Evolutionary conservation across 2,113 vertebrate genomes (phyloP).

Genomic region (Epinephelus lanceolatus): DNA sequence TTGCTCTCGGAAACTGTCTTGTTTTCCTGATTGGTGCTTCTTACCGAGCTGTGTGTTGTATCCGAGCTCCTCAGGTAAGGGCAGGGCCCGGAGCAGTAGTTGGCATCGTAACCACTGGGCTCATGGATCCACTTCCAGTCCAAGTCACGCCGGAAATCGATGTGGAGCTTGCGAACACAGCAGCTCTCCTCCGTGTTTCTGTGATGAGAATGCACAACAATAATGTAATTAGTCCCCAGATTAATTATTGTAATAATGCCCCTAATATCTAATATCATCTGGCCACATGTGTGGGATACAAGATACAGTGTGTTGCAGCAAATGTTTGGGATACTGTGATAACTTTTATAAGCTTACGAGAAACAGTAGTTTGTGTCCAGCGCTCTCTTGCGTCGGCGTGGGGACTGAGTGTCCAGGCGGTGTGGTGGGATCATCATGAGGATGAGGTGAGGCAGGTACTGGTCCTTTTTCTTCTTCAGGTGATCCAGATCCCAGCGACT

Average conservation of each 20-base stretch:
- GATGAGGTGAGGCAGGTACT: conserved; percentile 91
- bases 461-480: conserved; percentile 89
- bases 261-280: background rate
- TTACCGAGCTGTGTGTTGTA: conserved; percentile 94
- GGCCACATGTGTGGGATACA: background rate
- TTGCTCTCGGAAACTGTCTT: background rate
- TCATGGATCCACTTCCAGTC: conserved; percentile 98
- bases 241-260: background rate
- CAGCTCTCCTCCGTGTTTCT: conserved; percentile 94
- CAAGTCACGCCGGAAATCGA: conserved; percentile 93
- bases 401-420: conserved; percentile 86
- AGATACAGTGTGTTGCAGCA: background rate
- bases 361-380: conserved; percentile 96
- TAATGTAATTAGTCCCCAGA: background rate
- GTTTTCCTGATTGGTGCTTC: background rate
- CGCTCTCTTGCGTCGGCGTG: conserved; percentile 91
- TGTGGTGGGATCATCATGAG: conserved; percentile 96
- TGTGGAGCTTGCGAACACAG: conserved; percentile 93
- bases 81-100: conserved; percentile 95
- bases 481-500: conserved; percentile 89
- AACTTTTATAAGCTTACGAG: conserved; percentile 79
- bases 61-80: conserved; percentile 93
- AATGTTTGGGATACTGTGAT: background rate
- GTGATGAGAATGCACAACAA: conserved; percentile 1
- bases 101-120: conserved; percentile 95